phyloP scores from a whole-genome alignment of 2,113 vertebrate genomes.

The Phaethon lepturus region DNA sequence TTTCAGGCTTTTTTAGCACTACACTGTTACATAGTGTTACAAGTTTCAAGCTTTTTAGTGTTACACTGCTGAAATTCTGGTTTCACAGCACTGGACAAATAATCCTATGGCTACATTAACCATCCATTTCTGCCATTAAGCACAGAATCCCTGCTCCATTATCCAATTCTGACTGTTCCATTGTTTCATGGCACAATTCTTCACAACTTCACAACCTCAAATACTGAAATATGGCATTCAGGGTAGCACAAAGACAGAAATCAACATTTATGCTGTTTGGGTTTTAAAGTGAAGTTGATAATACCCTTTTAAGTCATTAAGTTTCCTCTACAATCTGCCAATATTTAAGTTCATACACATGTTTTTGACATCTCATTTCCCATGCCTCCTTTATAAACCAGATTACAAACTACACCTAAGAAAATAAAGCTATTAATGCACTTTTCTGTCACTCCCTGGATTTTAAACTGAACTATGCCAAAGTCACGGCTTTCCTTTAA shows the following conservation, averaged over 20 bases:
- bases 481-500: background rate
- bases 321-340: background rate
- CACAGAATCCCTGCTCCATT: background rate
- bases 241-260: background rate
- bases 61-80: background rate
- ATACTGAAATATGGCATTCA: background rate
- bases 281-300: background rate
- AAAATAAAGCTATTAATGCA: background rate
- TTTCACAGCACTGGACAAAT: background rate
- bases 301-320: background rate
- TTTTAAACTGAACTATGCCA: background rate
- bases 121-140: background rate
- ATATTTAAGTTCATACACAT: rapidly evolving
- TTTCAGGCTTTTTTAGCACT: background rate
- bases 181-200: background rate
- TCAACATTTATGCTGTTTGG: background rate
- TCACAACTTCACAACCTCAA: background rate
- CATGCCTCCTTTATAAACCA: background rate
- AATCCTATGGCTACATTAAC: background rate
- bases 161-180: background rate
- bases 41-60: background rate
- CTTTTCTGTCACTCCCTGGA: background rate
- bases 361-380: background rate
- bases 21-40: rapidly evolving
- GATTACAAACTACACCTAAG: background rate